Conservation (phyloP, 2,888 invertebrate species). For the Eustalomyia histrio region DNA sequence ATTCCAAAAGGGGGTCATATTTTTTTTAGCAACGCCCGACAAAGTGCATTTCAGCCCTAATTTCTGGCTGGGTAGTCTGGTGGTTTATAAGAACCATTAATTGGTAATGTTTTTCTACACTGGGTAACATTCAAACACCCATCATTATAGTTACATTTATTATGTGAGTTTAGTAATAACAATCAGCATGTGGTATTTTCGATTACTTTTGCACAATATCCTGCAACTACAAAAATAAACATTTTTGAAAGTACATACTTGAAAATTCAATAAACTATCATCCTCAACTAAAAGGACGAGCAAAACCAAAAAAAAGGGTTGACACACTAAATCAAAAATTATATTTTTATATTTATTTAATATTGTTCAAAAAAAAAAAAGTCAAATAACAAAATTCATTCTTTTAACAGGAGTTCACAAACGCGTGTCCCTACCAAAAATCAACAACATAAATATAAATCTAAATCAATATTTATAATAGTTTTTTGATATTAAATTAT, state of each 20-base stretch:
- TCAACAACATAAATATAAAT: constrained; percentile 61
- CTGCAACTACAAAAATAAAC: constrained; percentile 53
- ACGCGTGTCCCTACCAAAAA: constrained; percentile 53
- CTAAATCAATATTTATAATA: constrained; percentile 61
- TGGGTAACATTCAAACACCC: not conserved
- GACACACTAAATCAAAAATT: constrained; percentile 77
- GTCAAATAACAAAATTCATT: constrained; percentile 35
- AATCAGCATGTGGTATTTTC: constrained; percentile 77
- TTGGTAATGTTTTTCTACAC: too few relatives aligned
- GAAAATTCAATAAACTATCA: constrained; percentile 39
- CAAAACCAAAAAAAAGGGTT: constrained; percentile 65
- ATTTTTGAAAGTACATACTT: constrained; percentile 48
- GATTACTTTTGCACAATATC: constrained; percentile 56
- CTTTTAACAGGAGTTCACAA: constrained; percentile 25
- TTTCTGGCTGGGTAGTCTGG: too few relatives aligned
- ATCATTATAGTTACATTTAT: constrained; percentile 28
- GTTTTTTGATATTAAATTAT: constrained; percentile 64
- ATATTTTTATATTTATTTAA: constrained; percentile 69
- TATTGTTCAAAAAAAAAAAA: constrained; percentile 28
- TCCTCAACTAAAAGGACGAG: not conserved
- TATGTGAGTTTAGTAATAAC: constrained; percentile 67
- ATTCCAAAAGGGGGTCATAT: too few relatives aligned
- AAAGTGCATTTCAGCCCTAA: too few relatives aligned
- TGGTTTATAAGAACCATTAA: too few relatives aligned
- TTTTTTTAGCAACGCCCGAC: too few relatives aligned